Evolutionary conservation across 1,140 invertebrate genomes (phyloP), one percentile per base, ranked within the genome.

Genomic region (Semibalanus balanoides): DNA sequence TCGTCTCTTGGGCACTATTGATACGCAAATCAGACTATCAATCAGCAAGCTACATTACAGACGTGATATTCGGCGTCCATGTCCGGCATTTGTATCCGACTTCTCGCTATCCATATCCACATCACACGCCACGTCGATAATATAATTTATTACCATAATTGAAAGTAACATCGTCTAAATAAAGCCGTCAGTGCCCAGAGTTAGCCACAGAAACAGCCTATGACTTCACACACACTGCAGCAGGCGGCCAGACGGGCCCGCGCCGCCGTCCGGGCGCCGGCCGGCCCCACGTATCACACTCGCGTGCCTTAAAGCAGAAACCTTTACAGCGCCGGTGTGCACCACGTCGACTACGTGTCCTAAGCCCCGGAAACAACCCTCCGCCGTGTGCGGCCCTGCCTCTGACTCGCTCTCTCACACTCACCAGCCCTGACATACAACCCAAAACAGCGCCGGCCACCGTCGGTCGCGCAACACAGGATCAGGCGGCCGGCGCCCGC

Each of bases 91-190:
- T n/a, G n/a, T n/a, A n/a, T n/a, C n/a, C n/a, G n/a, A n/a, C n/a
- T n/a, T n/a, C n/a, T n/a, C n/a, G n/a, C n/a, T n/a, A 40, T 40
- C 35, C 35, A 40, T 17, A 40, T 40, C 35, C 5, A 40, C 35
- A 40, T 17, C 5, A 40, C 35, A 64, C 51, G 22, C 14, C 22
- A 64, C 22, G 1, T 64, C 51, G 51, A 64, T 64, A 25, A 64
- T 64, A 64, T 64, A 64, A 64, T 64, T 64, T 64, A 64, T 64
- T 64, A 64, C 51, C 51, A 64, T 64, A 64, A 64, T 64, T 64
- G 51, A 25, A 64, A 64, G 51, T 64, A 64, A 64, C 51, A 64
- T 64, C 51, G 22, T 64, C 51, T 64, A 64, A 64, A 64, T 64
- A 64, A 64, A 64, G 51, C 51, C 51, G 51, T 64, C 51, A 25